A percentile compares a stretch with the other conserved stretches of the same genome.
phyloP scores from a whole-genome alignment of 2,113 vertebrate species.

The Leucopternis melanops region DNA sequence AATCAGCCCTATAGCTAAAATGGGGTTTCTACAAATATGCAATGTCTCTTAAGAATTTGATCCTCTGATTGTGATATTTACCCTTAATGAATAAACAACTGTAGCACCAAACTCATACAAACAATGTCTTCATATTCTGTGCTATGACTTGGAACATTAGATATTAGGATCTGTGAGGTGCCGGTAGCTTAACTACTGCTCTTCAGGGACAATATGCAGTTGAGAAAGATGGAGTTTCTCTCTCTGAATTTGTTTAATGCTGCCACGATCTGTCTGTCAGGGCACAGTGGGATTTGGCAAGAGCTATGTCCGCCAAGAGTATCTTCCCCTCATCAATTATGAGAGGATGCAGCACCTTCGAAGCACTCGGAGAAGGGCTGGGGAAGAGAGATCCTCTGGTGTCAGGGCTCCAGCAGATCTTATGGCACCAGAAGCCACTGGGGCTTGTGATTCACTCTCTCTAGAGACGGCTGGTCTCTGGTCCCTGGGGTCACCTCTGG shows the following conservation, averaged over 20 bases:
- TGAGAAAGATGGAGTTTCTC: background rate
- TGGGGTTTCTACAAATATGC: background rate
- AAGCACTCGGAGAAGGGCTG: accelerated
- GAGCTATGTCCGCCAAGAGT: background rate
- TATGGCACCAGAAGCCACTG: background rate
- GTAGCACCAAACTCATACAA: background rate
- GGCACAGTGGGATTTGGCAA: background rate
- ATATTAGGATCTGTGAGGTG: background rate
- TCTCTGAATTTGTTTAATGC: background rate
- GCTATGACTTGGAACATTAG: background rate
- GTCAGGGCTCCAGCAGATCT: background rate
- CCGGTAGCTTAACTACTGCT: background rate
- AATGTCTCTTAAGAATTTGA: background rate
- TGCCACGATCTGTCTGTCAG: background rate
- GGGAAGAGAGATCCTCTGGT: background rate
- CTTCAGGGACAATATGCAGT: background rate
- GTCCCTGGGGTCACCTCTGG: background rate
- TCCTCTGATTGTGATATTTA: background rate
- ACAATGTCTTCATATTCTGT: background rate
- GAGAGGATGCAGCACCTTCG: background rate
- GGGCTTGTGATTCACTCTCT: background rate
- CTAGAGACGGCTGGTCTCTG: background rate
- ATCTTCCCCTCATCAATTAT: background rate
- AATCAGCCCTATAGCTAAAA: background rate
- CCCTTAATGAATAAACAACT: background rate